These are phyloP conservation scores for Arnoldichthys spilopterus DNA, from an alignment of 2,797 vertebrate genomes.

Conservation along the genomic window DNA sequence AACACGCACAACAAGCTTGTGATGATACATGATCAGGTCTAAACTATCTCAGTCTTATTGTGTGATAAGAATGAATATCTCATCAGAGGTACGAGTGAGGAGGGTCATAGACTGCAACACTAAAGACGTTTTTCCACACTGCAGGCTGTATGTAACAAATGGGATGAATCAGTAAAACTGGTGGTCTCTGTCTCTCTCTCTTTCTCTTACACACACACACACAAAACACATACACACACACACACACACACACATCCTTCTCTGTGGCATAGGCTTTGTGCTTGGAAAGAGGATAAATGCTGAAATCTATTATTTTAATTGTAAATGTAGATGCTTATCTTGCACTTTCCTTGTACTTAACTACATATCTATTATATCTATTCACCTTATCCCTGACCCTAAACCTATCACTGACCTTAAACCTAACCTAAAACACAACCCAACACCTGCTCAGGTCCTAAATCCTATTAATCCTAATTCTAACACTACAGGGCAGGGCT, in stretches of 20 bases:
- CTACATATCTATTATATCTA: too few relatives aligned
- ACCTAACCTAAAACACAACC: too few relatives aligned
- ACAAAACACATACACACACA: conserved; percentile 2
- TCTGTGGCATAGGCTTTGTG: background rate
- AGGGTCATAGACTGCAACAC: background rate
- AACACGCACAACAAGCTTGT: background rate
- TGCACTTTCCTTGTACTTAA: too few relatives aligned
- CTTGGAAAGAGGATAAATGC: conserved; percentile 1
- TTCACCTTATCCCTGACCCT: too few relatives aligned
- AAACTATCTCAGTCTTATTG: conserved; percentile 8
- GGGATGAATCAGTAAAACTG: background rate
- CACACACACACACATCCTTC: background rate
- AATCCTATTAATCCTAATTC: too few relatives aligned
- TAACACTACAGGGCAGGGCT: too few relatives aligned
- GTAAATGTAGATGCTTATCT: too few relatives aligned
- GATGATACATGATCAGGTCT: background rate
- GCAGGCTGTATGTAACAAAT: background rate
- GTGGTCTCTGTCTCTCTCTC: too few relatives aligned
- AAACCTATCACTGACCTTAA: too few relatives aligned
- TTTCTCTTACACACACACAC: background rate
- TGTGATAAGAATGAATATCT: conserved; percentile 10
- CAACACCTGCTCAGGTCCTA: too few relatives aligned
- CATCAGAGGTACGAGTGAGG: conserved; percentile 5
- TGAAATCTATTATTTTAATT: too few relatives aligned
- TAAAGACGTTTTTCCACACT: background rate